These are phyloP conservation scores for Unio pictorum DNA, from an alignment of 2,888 invertebrate species.

Conservation along the genomic window DNA sequence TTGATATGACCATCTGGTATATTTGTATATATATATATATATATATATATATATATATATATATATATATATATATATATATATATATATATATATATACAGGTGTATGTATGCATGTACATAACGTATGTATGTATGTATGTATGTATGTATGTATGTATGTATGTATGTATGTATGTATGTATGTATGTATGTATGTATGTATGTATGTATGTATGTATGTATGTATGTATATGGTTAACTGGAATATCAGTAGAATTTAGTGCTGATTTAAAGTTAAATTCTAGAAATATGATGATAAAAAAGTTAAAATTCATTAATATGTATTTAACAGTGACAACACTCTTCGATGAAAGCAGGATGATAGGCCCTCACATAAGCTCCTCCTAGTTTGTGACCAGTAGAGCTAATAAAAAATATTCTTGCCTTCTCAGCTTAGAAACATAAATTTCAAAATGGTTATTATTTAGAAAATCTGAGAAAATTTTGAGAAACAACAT, in stretches of 20 bases:
- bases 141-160: conserved; percentile 3
- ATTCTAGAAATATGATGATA: not conserved
- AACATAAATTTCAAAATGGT: no score
- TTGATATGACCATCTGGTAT: not conserved
- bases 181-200: no score
- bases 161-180: not conserved
- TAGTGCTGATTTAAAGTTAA: not conserved
- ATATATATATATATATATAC: not conserved
- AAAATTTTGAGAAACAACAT: no score
- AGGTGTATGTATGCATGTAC: not conserved
- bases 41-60: not conserved
- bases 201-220: no score
- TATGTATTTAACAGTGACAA: no score
- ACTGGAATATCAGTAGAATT: not conserved
- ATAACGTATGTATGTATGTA: conserved; percentile 1
- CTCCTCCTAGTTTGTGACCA: no score
- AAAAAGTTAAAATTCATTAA: no score
- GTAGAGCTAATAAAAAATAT: no score
- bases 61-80: not conserved
- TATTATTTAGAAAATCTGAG: no score
- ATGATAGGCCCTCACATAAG: no score
- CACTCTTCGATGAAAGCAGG: no score
- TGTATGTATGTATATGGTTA: not conserved
- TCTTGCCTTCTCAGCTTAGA: no score
- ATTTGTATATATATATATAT: not conserved